Evolutionary conservation across 2,888 invertebrate genomes (phyloP), one percentile per base, ranked within the genome.

Genomic region (Melikaiella ostensackeni): DNA sequence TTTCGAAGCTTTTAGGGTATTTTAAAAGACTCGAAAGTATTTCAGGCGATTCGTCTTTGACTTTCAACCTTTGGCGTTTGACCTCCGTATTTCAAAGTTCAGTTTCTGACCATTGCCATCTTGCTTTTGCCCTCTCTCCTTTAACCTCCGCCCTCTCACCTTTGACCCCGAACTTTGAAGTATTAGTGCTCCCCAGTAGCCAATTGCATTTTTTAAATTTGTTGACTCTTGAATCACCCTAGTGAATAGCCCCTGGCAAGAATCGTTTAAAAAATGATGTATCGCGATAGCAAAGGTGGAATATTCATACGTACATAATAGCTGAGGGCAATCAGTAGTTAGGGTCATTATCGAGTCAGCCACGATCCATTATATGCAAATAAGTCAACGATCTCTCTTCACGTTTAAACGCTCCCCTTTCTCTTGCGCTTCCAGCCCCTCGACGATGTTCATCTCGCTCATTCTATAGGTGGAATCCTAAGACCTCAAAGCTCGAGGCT

Each of bases 401-500:
- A 79, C 80, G 80, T 80, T 79, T 81, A 79, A 81, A 79, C 81
- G 77, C 75, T 80, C 75, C 75, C 27, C 75, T 77, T 76, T 64
- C 78, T 66, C 64, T 78, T 70, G 73, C 81, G 79, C 80, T 81
- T 77, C 82, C 80, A 75, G 75, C 74, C 80, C 80, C 75, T 76
- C 66, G 57, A 30, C 57, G 70, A 35, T 42, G 64, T 62, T 77
- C 77, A 78, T 77, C 80, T 81, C 78, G 79, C 77, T 78, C 76
- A 79, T 80, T 78, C 79, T 77, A 80, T 76, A 76, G 79, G 80
- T 79, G 74, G 64, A 77, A 79, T 77, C 74, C 70, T 77, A 74
- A 78, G 79, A 79, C 81, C 82, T 85, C 88, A 89, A 89, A 89
- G 88, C 88, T 83, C 82, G 75, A 81, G 87, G 86, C 86, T 87